Evolutionary conservation across 2,888 invertebrate genomes (phyloP).

Genomic region (Acanthosepion esculentum): DNA sequence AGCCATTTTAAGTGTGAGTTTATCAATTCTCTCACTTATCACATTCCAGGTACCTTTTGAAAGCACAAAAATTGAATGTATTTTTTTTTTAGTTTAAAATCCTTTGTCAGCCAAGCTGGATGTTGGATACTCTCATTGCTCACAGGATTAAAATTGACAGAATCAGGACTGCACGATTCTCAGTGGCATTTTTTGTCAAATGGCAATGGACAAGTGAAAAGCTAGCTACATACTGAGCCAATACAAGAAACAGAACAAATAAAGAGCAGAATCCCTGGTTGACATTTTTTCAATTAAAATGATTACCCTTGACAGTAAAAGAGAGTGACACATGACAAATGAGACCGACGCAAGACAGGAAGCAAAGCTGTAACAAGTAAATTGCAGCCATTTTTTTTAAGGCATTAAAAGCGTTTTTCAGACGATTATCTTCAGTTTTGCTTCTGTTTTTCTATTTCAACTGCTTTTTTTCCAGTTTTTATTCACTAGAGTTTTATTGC

Average conservation of each 20-base stretch:
- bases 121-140: background rate
- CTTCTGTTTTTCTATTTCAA: background rate
- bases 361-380: background rate
- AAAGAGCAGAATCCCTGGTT: background rate
- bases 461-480: background rate
- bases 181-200: background rate
- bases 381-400: background rate
- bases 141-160: background rate
- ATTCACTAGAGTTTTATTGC: background rate
- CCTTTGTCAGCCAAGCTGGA: background rate
- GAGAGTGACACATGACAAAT: constrained; percentile 18
- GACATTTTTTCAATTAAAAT: constrained; percentile 33
- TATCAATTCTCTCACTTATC: background rate
- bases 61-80: background rate
- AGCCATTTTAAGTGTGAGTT: background rate
- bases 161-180: background rate
- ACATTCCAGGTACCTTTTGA: background rate
- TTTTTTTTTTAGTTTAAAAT: background rate
- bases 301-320: background rate
- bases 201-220: background rate
- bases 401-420: background rate
- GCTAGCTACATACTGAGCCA: background rate
- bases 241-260: background rate
- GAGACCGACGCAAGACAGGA: background rate
- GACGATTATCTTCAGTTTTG: background rate